Conservation (phyloP, 2,888 invertebrate species). For the Strigamia transsilvanica region DNA sequence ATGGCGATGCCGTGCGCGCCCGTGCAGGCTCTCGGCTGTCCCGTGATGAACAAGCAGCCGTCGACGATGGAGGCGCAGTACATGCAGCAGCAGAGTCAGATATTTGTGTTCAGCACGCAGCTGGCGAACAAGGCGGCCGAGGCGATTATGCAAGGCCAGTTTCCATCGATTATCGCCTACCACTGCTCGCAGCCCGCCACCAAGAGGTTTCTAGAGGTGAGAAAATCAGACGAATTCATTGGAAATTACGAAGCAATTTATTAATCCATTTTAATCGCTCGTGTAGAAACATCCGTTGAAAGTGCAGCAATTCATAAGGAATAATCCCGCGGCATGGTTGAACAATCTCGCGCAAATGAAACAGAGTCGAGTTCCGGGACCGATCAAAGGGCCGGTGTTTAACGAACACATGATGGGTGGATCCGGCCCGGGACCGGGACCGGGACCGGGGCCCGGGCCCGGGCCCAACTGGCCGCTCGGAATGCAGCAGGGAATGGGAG, state of each 20-base stretch:
- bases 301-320: slow-evolving; percentile 84
- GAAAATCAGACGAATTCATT: no score
- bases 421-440: slow-evolving; percentile 53
- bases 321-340: slow-evolving; percentile 82
- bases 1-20: slow-evolving; percentile 50
- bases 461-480: slow-evolving; percentile 56
- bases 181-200: slow-evolving; percentile 96
- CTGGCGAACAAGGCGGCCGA: slow-evolving; percentile 96
- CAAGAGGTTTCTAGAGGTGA: slow-evolving; percentile 90
- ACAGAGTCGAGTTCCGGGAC: slow-evolving; percentile 56
- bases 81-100: slow-evolving; percentile 96
- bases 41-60: slow-evolving; percentile 73
- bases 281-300: slow-evolving; percentile 89
- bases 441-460: slow-evolving; percentile 50
- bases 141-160: slow-evolving; percentile 86
- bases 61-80: slow-evolving; percentile 82
- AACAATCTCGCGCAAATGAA: slow-evolving; percentile 76
- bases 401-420: slow-evolving; percentile 53
- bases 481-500: slow-evolving; percentile 51
- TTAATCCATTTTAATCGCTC: no score
- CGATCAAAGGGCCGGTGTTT: slow-evolving; percentile 55
- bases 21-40: slow-evolving; percentile 27
- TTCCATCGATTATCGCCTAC: slow-evolving; percentile 90
- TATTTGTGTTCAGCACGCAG: slow-evolving; percentile 95
- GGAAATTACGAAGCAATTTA: no score